Conservation (phyloP, 2,888 invertebrate genomes). For the Limnephilus marmoratus region DNA sequence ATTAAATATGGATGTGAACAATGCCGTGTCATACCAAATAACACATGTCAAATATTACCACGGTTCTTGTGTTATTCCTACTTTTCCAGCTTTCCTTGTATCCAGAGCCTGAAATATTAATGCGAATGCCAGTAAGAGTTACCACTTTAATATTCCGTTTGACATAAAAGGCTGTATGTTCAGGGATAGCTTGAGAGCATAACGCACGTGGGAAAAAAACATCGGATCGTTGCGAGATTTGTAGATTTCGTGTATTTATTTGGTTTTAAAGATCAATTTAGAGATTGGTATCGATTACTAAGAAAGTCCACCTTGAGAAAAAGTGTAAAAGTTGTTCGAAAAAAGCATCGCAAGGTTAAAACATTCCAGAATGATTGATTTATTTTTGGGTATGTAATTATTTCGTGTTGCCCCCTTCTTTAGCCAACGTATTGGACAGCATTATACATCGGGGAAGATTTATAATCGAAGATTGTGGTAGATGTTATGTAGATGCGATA, state of each 20-base stretch:
- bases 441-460: no score
- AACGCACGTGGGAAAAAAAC: not conserved
- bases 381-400: no score
- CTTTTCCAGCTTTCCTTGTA: conserved; percentile 55
- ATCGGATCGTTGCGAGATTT: not conserved
- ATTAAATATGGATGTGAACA: conserved; percentile 57
- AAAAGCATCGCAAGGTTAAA: not conserved
- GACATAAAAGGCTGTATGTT: conserved; percentile 59
- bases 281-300: not conserved
- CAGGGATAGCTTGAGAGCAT: conserved; percentile 22
- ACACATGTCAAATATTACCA: conserved; percentile 62
- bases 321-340: not conserved
- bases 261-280: not conserved
- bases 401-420: no score
- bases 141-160: conserved; percentile 64
- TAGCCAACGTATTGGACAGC: no score
- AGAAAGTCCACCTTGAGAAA: not conserved
- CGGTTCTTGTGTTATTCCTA: conserved; percentile 57
- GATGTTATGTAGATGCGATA: no score
- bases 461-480: no score
- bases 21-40: conserved; percentile 50
- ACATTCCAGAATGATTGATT: not conserved
- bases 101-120: conserved; percentile 63
- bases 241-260: not conserved
- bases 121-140: conserved; percentile 60